Base-by-base conservation (phyloP, 2,113 vertebrate species). In the Pogona vitticeps region DNA sequence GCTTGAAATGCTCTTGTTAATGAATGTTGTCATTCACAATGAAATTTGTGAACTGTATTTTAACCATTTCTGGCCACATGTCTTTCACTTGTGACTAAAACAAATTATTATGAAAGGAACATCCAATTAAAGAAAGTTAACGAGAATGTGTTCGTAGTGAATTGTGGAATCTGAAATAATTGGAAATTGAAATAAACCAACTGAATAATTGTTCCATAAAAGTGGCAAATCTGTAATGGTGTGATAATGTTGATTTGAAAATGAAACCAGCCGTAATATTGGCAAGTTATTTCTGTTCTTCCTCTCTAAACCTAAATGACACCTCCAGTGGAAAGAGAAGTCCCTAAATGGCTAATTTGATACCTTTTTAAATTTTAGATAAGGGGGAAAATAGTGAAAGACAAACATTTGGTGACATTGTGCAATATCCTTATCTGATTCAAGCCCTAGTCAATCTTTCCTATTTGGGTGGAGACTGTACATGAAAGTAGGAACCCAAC, bases 161-260 rank as follows among this genome's bases (percentile, higher is more conserved):
- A 90, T 31, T 59, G 65, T 36, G 7, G 70, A 61, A 86, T 90
- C 76, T 83, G 40, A 93, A 91, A 85, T 90, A 92, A 83, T 80
- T 40, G 9, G 70, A 56, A 86, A 91, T 78, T 82, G 76, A 93
- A 91, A 86, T 90, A 92, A 83, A 76, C 82, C 73, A 89, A 76
- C 56, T 90, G 46, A 88, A 72, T 86, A 90, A 42, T 76, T 89
- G 61, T 89, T 93, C 68, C n/a, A 70, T 36, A 84, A 70, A 90
- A 36, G 46, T 88, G 38, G 38, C 15, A 90, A 90, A 92, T 85
- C 79, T 90, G 84, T 87, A 84, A 84, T 0, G 0, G 40, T 75
- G 73, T 90, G 83, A 89, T 92, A 91, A 80, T 76, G 36, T 80
- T 90, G 79, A 90, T 84, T 89, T 89, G 58, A 88, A 92, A 93